These are phyloP conservation scores for Argyresthia goedartella DNA, from an alignment of 2,888 invertebrate species.

Conservation along the genomic window DNA sequence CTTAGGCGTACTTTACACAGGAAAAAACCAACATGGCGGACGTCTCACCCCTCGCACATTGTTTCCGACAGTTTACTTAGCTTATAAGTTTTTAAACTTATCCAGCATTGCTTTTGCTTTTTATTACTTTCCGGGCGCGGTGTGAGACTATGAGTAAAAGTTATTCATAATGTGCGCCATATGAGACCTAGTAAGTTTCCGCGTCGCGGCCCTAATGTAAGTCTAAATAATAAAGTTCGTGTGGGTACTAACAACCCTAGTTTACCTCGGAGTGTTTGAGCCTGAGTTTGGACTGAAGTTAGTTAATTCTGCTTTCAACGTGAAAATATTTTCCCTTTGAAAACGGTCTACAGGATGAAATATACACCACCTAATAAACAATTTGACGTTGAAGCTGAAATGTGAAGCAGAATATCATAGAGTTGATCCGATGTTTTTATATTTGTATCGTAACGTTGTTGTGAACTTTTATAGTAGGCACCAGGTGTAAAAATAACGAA, in stretches of 20 bases:
- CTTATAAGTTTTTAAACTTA: background rate
- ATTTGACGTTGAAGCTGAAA: too few relatives aligned
- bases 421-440: too few relatives aligned
- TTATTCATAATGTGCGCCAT: background rate
- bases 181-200: background rate
- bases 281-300: background rate
- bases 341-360: too few relatives aligned
- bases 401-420: too few relatives aligned
- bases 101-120: background rate
- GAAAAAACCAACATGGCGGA: background rate
- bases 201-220: background rate
- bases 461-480: too few relatives aligned
- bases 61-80: background rate
- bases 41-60: background rate
- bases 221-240: constrained; percentile 1
- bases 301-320: too few relatives aligned
- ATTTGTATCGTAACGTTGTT: too few relatives aligned
- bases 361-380: too few relatives aligned
- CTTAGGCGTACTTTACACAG: background rate
- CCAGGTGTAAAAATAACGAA: too few relatives aligned
- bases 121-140: background rate
- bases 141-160: background rate
- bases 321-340: too few relatives aligned
- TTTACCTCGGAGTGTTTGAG: too few relatives aligned
- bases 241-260: background rate